Evolutionary conservation across 2,888 invertebrate species (phyloP), one percentile per base, ranked within the genome.

Genomic region (Ormyrus rosae): DNA sequence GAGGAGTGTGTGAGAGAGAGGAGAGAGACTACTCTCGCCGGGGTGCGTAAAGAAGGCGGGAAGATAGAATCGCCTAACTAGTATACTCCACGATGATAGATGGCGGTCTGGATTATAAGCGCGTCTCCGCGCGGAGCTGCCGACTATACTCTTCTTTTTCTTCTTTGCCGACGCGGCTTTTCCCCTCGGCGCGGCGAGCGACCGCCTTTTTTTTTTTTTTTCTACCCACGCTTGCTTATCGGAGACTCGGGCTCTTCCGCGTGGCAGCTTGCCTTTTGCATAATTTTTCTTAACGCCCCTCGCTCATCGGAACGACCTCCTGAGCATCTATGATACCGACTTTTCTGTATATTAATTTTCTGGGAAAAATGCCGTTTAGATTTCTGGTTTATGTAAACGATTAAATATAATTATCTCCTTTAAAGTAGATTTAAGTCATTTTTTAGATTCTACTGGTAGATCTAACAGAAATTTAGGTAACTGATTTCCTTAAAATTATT

Each of bases 21-120:
- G 8, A 51, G 64, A 72, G 19, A 5, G 63, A 70, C 61, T 55
- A 55, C 72, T 67, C 72, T 67, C 86, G 84, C 80, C 83, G 85
- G 85, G 86, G 87, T 85, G 88, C 84, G 87, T 87, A 87, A 87
- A 87, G 87, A 88, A 87, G 86, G 87, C 86, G 86, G 87, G 85
- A 85, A 90, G 89, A 89, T 89, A 89, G 88, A 90, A 89, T 89
- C 89, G 87, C 84, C 87, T 88, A 89, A 89, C 88, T 89, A 88
- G 89, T 88, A 88, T 87, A 86, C 87, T 87, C 85, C 85, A 83
- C 86, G 88, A 87, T 90, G 89, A 90, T 89, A 89, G 88, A 90
- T 89, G 87, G 86, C 86, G 86, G 83, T 81, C 81, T 86, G 88
- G 88, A 89, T 89, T 89, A 73, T 70, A 89, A 89, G 86, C 85